Percentiles rank a stretch among this genome's conserved stretches.
These are phyloP conservation scores for Rhagophthalmus giganteus DNA, from an alignment of 2,888 invertebrate species.

Conservation along the genomic window DNA sequence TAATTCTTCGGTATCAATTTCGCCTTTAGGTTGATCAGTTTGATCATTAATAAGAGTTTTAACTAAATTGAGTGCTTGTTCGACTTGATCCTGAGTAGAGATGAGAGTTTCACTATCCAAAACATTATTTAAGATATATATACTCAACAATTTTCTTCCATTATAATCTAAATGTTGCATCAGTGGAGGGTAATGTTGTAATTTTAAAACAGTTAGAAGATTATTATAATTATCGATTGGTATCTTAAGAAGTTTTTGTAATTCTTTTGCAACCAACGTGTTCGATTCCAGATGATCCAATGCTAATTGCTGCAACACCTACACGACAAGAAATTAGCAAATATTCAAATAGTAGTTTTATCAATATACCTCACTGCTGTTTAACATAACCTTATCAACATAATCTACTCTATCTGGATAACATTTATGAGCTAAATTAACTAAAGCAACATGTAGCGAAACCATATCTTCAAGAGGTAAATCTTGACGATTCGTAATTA, in stretches of 20 bases:
- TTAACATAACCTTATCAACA: conserved; percentile 91
- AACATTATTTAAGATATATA: conserved; percentile 87
- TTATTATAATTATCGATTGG: conserved; percentile 95
- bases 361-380: conserved; percentile 67
- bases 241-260: conserved; percentile 89
- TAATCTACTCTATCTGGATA: conserved; percentile 94
- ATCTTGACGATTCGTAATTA: conserved; percentile 90
- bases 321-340: conserved; percentile 15
- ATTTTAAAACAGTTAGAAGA: conserved; percentile 80
- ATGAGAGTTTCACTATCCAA: conserved; percentile 88
- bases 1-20: conserved; percentile 90
- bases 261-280: conserved; percentile 86
- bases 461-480: conserved; percentile 97
- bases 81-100: conserved; percentile 84
- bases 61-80: conserved; percentile 65
- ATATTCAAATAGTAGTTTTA: conserved; percentile 1
- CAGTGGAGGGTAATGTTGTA: conserved; percentile 85
- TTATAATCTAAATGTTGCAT: conserved; percentile 86
- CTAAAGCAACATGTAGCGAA: conserved; percentile 89
- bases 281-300: conserved; percentile 79
- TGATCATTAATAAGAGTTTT: conserved; percentile 87
- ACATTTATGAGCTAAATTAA: conserved; percentile 94
- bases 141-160: conserved; percentile 82
- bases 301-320: conserved; percentile 82
- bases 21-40: conserved; percentile 66